These are phyloP conservation scores for Temnopleurus reevesii DNA, from an alignment of 53 echinoderm and acorn worm genomes.

Conservation along the genomic window DNA sequence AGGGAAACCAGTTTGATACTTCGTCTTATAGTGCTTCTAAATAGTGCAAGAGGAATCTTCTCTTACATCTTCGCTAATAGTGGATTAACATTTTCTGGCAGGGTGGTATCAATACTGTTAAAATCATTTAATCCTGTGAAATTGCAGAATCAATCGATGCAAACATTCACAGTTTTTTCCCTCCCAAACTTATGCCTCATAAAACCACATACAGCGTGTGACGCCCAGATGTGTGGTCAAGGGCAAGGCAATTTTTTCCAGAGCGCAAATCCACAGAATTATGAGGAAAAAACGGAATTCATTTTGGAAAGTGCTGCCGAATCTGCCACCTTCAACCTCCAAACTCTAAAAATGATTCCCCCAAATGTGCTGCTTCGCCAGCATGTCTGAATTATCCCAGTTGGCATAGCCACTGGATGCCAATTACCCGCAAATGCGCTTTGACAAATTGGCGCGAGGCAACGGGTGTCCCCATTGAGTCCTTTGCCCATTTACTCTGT, in stretches of 20 bases:
- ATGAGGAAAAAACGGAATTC: neutral
- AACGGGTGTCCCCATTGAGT: slow-evolving; percentile 33
- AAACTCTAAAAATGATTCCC: slow-evolving; percentile 23
- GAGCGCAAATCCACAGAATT: neutral
- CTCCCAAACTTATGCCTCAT: neutral
- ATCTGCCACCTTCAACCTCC: neutral
- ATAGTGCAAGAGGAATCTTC: too few relatives aligned
- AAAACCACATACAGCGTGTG: neutral
- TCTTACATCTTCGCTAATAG: too few relatives aligned
- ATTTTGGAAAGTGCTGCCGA: neutral
- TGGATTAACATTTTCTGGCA: too few relatives aligned
- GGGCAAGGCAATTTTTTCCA: neutral
- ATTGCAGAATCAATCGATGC: too few relatives aligned
- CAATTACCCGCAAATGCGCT: slow-evolving; percentile 41
- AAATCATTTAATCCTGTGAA: too few relatives aligned
- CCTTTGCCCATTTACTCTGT: neutral
- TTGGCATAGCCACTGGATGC: slow-evolving; percentile 45
- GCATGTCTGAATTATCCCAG: slow-evolving; percentile 28
- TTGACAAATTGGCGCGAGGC: slow-evolving; percentile 50
- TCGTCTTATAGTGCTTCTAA: too few relatives aligned
- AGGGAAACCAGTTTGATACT: too few relatives aligned
- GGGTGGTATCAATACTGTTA: too few relatives aligned
- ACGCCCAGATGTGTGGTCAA: neutral
- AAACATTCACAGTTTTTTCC: too few relatives aligned
- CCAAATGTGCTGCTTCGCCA: slow-evolving; percentile 10